Conservation (phyloP, 2,797 vertebrate genomes). For the Gymnocypris eckloni region DNA sequence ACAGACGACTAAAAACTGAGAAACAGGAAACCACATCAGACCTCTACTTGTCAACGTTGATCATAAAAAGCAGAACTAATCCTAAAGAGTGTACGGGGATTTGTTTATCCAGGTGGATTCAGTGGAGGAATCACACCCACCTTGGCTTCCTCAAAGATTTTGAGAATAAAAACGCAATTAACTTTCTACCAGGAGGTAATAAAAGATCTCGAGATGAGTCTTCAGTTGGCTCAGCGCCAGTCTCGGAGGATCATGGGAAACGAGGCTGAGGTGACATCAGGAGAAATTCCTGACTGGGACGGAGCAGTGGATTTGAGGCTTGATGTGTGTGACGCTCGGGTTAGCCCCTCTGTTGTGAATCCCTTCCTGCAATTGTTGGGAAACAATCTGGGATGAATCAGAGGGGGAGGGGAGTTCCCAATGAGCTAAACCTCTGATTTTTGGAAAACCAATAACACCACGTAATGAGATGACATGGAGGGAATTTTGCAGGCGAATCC, state of each 20-base stretch:
- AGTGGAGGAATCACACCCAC: background rate
- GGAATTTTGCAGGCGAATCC: constrained; percentile 7
- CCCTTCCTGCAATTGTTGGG: constrained; percentile 81
- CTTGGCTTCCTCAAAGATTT: background rate
- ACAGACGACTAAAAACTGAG: background rate
- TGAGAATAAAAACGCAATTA: background rate
- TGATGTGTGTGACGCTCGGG: constrained; percentile 54
- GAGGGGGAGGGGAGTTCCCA: constrained; percentile 49
- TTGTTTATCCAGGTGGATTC: constrained; percentile 39
- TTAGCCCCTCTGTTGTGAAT: constrained; percentile 64
- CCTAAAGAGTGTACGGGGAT: background rate
- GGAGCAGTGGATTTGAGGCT: background rate
- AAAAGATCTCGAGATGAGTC: background rate
- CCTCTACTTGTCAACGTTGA: background rate
- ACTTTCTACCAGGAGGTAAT: background rate
- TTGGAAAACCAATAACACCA: constrained; percentile 8
- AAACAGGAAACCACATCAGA: constrained; percentile 32
- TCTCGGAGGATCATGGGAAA: background rate
- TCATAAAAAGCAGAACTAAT: background rate
- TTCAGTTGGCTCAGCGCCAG: background rate
- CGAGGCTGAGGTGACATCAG: background rate
- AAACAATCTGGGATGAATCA: constrained; percentile 51
- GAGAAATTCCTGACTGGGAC: background rate
- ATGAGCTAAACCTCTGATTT: constrained; percentile 58
- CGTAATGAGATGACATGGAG: constrained; percentile 65